Base-by-base conservation (phyloP, 1,140 invertebrate genomes). In the Muscidifurax raptorellus region DNA sequence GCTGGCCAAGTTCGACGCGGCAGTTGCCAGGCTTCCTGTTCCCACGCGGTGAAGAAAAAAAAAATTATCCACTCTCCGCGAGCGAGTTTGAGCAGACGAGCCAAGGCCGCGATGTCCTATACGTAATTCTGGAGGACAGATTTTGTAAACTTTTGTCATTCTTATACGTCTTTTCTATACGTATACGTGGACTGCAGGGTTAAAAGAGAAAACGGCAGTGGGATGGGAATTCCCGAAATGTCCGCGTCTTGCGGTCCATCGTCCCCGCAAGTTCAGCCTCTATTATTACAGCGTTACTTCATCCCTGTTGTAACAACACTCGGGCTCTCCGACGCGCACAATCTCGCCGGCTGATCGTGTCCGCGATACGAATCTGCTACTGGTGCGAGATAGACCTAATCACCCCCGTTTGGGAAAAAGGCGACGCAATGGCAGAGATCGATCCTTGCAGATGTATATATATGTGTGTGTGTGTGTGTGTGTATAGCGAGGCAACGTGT, bases 11-110 rank as follows among this genome's bases (percentile, higher is more conserved):
- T 71, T 78, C 72, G 66, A 40, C 72, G 66, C 59, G 30, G 47
- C 27, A 59, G 18, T 59, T 59, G 28, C n/a, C 47, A 47, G 36
- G 78, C 74, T 85, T 85, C 78, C 84, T 85, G 84, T 85, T 85
- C 84, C 79, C 84, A 85, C 84, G 84, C 72, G 72, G 25, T 47
- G 47, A 13, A 44, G 52, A 80, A 80, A 47, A 64, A 47, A 64
- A 64, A 75, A 47, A 82, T 28, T 30, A 4, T n/a, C n/a, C 52
- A n/a, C 44, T 59, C 18, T 69, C 66, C n/a, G 64, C 22, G 66
- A 69, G 66, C 52, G 18, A 59, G 52, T 52, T 52, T 52, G 40
- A 52, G n/a, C 27, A 18, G 47, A 77, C 18, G 76, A 64, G 30
- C 52, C 76, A 78, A 80, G 77, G 59, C 77, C 77, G 59, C 66